Base-by-base conservation (phyloP, 2,888 invertebrate genomes). In the Malacosoma neustria region DNA sequence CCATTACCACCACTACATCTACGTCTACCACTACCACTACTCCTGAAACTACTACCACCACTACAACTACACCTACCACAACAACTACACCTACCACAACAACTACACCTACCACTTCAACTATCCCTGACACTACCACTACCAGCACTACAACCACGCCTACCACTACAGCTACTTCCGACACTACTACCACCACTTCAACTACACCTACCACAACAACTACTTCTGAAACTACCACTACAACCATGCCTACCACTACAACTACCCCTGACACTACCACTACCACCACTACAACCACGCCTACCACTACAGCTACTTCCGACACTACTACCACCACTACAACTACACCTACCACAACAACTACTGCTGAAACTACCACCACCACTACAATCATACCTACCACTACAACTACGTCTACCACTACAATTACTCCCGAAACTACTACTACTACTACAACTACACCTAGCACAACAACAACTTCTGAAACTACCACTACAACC, bases 371-470 rank as follows among this genome's bases (percentile, higher is more conserved):
- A 13, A 32, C 35, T 4, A 33, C 30, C 1, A 3, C 13, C 1
- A n/a, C 37, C 29, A 13, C 11, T 1, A 32, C 14, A 1, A 14
- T 32, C 6, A 34, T 33, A 2, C 36, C 35, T 1, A 30, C 32
- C 1, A 33, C 42, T 2, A 30, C 43, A 2, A 34, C 33, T 5
- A 14, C 29, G 13, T 39, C 47, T n/a, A 42, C 33, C 32, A 29
- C n/a, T 5, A 12, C 40, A 1, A 35, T 34, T 1, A 33, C 38
- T 1, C 38, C 37, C 7, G 15, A 32, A 32, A 15, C 11, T 12
- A 12, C 40, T 1, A 35, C 35, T 1, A 32, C 38, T 2, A 39
- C 37, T n/a, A 29, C 35, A 4, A 4, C 22, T 11, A 3, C 44
- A 22, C 4, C 34, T 9, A 34, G 32, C 1, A 34, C 35, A 15